Percentiles rank a stretch among this genome's conserved stretches.
Evolutionary conservation across 1,140 invertebrate species (phyloP).

Genomic region (Phthorimaea operculella): DNA sequence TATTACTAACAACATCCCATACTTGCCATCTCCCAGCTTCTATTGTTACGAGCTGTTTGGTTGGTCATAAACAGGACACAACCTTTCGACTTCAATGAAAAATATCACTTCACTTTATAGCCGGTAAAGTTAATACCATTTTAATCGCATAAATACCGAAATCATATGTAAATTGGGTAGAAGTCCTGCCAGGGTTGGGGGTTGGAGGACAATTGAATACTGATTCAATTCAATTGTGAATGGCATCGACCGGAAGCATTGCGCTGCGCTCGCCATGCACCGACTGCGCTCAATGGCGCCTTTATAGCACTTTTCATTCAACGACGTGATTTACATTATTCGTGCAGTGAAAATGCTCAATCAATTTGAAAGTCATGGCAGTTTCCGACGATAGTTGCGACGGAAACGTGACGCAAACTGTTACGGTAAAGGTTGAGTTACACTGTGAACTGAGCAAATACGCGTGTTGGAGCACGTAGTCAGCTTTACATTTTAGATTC

Average conservation of each 20-base stretch:
- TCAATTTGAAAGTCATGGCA: conserved; percentile 23
- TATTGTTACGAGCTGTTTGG: too few relatives aligned
- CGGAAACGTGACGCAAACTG: conserved; percentile 14
- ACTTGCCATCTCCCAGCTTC: too few relatives aligned
- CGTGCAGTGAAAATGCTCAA: conserved; percentile 24
- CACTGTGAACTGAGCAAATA: not conserved
- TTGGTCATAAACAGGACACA: too few relatives aligned
- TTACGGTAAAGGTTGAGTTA: not conserved
- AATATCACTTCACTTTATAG: too few relatives aligned
- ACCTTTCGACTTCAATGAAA: too few relatives aligned
- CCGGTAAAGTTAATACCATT: too few relatives aligned
- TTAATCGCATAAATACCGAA: not conserved
- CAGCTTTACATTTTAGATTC: too few relatives aligned
- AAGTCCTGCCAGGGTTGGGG: not conserved
- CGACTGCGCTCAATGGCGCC: conserved; percentile 34
- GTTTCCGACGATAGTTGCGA: conserved; percentile 7
- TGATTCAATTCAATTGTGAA: conserved; percentile 33
- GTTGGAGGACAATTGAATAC: conserved; percentile 30
- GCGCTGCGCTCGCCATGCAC: conserved; percentile 37
- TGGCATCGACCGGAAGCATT: conserved; percentile 19
- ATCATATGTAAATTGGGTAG: not conserved
- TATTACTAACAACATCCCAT: too few relatives aligned
- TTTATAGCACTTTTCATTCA: conserved; percentile 35
- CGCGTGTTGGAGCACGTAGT: too few relatives aligned
- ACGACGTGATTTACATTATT: conserved; percentile 46